Conservation (phyloP, 2,888 invertebrate species). For the Xestia xanthographa region DNA sequence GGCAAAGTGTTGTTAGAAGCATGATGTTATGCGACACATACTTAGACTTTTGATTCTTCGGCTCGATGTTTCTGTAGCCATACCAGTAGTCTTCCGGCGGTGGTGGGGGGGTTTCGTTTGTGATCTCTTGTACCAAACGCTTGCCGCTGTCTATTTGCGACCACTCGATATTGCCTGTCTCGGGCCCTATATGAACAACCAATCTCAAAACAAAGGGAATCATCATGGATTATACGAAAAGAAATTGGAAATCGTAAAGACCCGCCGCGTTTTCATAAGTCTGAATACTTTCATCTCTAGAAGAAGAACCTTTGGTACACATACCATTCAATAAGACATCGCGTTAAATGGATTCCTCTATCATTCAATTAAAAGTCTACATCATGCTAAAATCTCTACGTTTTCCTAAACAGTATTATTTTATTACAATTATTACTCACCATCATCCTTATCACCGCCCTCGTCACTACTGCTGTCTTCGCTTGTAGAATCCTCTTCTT, state of each 20-base stretch:
- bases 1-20: background rate
- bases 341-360: background rate
- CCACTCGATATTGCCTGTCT: slow-evolving; percentile 83
- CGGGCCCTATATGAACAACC: slow-evolving; percentile 57
- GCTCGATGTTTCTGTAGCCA: slow-evolving; percentile 73
- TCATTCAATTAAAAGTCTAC: background rate
- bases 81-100: slow-evolving; percentile 79
- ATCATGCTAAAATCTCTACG: background rate
- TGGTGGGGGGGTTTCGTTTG: slow-evolving; percentile 68
- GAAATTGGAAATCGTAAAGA: background rate
- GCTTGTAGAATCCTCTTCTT: slow-evolving; percentile 81
- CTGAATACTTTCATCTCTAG: background rate
- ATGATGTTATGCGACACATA: slow-evolving; percentile 16
- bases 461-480: slow-evolving; percentile 76
- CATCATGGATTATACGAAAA: background rate
- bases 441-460: slow-evolving; percentile 66
- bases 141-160: slow-evolving; percentile 76
- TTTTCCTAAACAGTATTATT: background rate
- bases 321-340: background rate
- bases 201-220: background rate
- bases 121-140: slow-evolving; percentile 84
- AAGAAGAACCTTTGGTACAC: background rate
- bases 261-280: background rate
- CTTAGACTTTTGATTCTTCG: slow-evolving; percentile 42
- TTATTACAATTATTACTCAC: slow-evolving; percentile 40